phyloP scores from a whole-genome alignment of 2,888 invertebrate species.

The Erebia palarica region DNA sequence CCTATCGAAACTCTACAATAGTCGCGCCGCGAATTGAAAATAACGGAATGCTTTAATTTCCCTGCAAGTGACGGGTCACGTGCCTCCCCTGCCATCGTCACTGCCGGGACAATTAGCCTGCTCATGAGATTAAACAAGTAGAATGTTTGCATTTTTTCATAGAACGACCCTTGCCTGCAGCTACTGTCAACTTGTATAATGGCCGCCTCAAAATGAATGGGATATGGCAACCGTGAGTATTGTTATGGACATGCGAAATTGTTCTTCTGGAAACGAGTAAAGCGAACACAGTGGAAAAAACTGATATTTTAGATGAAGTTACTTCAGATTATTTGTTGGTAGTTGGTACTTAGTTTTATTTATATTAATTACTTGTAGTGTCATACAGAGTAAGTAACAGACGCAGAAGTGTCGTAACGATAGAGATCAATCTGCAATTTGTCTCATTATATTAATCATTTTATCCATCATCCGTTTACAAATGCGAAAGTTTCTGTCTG shows the following conservation, averaged over 20 bases:
- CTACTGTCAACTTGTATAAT: constrained; percentile 53
- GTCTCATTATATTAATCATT: too few relatives aligned
- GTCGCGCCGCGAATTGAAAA: constrained; percentile 57
- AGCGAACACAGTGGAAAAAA: not conserved
- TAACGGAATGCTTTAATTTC: constrained; percentile 82
- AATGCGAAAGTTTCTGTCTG: too few relatives aligned
- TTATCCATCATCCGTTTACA: too few relatives aligned
- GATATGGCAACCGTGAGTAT: constrained; percentile 49
- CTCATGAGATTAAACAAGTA: constrained; percentile 79
- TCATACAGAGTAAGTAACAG: too few relatives aligned
- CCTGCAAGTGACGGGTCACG: constrained; percentile 83
- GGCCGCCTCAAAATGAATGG: constrained; percentile 50
- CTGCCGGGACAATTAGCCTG: constrained; percentile 79
- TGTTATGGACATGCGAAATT: constrained; percentile 14
- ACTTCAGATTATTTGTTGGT: too few relatives aligned
- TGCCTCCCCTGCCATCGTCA: constrained; percentile 76
- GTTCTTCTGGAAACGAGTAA: constrained; percentile 2
- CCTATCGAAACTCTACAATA: constrained; percentile 25
- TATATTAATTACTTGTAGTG: too few relatives aligned
- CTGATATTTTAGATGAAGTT: too few relatives aligned
- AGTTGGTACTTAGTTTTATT: too few relatives aligned
- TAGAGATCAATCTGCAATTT: too few relatives aligned
- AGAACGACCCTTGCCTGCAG: constrained; percentile 47
- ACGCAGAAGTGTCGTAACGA: too few relatives aligned
- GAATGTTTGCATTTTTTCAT: constrained; percentile 62